These are phyloP conservation scores for Halocynthia roretzi DNA, from an alignment of 23 tunicate genomes.

Conservation along the genomic window DNA sequence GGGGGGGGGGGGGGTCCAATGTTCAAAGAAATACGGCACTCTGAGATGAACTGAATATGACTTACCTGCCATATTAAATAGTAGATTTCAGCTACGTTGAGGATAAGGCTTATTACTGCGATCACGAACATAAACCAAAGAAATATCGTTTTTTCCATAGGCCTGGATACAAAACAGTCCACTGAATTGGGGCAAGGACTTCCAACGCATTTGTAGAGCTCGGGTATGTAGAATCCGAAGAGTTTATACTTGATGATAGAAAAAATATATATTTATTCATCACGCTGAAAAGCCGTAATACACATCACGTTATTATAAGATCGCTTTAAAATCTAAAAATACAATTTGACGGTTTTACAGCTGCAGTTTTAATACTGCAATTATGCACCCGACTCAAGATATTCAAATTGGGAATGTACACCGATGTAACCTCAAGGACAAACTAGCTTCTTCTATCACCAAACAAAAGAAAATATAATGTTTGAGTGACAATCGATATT, in stretches of 20 bases:
- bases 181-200: constrained; percentile 90
- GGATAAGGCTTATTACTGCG: constrained; percentile 60
- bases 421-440: too few species aligned
- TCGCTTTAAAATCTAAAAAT: background rate
- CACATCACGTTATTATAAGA: background rate
- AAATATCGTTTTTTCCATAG: constrained; percentile 99
- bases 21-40: background rate
- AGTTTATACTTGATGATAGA: constrained; percentile 38
- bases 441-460: too few species aligned
- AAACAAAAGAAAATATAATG: too few species aligned
- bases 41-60: background rate
- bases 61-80: constrained; percentile 81
- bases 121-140: constrained; percentile 95
- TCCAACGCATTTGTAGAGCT: constrained; percentile 68
- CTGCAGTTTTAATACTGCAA: background rate
- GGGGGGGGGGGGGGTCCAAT: background rate
- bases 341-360: background rate
- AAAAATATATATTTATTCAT: background rate
- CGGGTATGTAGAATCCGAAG: constrained; percentile 63
- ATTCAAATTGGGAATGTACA: too few species aligned
- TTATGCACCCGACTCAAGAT: too few species aligned
- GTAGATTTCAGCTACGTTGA: constrained; percentile 68
- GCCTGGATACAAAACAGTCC: constrained; percentile 97
- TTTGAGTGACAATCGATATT: too few species aligned
- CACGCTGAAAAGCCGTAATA: background rate